phyloP scores from a whole-genome alignment of 2,797 vertebrate genomes.

The Tarsius wallacei region DNA sequence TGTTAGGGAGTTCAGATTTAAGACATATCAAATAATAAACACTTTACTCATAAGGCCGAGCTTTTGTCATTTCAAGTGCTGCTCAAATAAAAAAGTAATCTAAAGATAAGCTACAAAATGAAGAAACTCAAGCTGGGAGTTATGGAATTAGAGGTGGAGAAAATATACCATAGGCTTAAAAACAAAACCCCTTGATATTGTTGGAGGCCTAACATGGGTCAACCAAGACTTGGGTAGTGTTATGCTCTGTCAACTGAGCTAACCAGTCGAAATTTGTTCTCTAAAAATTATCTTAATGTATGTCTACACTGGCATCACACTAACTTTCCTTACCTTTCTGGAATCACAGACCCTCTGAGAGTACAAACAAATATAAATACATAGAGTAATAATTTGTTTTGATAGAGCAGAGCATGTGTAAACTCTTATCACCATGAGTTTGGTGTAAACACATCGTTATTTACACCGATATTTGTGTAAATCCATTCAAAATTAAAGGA shows the following conservation, averaged over 20 bases:
- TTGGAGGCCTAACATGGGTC: not conserved
- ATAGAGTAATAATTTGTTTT: not conserved
- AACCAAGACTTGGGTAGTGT: not conserved
- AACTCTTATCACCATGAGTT: not conserved
- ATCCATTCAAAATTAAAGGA: not conserved
- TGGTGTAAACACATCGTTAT: not conserved
- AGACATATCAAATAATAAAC: not conserved
- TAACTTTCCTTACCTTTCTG: not conserved
- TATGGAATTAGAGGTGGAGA: not conserved
- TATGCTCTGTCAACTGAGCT: not conserved
- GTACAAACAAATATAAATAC: not conserved
- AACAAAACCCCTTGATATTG: not conserved
- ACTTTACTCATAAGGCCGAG: not conserved
- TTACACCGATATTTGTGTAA: not conserved
- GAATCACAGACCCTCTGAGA: not conserved
- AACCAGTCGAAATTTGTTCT: not conserved
- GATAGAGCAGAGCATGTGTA: not conserved
- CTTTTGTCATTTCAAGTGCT: conserved; percentile 29
- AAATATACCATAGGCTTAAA: not conserved
- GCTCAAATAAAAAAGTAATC: not conserved
- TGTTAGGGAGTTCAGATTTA: not conserved
- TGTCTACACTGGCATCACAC: no score
- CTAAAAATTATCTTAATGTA: not conserved
- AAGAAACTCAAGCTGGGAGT: not conserved
- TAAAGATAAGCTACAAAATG: not conserved